Evolutionary conservation across 2,888 invertebrate genomes (phyloP).

Genomic region (Ctenicera cuprea): DNA sequence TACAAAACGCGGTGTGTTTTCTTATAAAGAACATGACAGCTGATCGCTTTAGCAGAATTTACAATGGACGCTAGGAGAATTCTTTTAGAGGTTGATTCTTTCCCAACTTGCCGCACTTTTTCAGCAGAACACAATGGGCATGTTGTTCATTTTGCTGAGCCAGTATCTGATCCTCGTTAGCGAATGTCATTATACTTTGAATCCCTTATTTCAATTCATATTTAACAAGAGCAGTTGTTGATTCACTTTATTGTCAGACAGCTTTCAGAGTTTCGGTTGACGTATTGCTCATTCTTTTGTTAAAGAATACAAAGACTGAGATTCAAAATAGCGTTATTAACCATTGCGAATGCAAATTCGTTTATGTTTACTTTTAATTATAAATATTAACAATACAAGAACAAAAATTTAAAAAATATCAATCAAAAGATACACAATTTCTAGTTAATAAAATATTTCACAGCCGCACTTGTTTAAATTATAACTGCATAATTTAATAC

Average conservation of each 20-base stretch:
- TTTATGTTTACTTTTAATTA: no score
- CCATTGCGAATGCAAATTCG: no score
- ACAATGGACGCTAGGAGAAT: constrained; percentile 54
- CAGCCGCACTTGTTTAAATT: no score
- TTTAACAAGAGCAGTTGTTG: constrained; percentile 39
- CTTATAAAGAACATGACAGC: constrained; percentile 57
- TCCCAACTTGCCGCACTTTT: constrained; percentile 51
- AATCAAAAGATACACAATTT: no score
- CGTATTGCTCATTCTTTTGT: neutral
- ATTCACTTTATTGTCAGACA: constrained; percentile 20
- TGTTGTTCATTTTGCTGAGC: constrained; percentile 42
- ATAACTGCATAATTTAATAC: no score
- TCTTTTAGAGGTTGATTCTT: constrained; percentile 45
- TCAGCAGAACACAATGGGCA: constrained; percentile 48
- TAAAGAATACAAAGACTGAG: neutral
- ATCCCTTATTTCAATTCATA: constrained; percentile 47
- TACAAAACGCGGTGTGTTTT: constrained; percentile 58
- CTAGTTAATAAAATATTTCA: no score
- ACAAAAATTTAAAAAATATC: no score
- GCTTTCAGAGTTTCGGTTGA: neutral
- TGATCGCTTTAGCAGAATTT: constrained; percentile 55
- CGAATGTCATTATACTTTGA: constrained; percentile 43
- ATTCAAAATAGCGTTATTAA: no score
- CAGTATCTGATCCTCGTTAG: constrained; percentile 49
- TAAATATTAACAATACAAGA: no score